phyloP scores from a whole-genome alignment of 1,140 invertebrate species.

The Gonatopus flavifemur region DNA sequence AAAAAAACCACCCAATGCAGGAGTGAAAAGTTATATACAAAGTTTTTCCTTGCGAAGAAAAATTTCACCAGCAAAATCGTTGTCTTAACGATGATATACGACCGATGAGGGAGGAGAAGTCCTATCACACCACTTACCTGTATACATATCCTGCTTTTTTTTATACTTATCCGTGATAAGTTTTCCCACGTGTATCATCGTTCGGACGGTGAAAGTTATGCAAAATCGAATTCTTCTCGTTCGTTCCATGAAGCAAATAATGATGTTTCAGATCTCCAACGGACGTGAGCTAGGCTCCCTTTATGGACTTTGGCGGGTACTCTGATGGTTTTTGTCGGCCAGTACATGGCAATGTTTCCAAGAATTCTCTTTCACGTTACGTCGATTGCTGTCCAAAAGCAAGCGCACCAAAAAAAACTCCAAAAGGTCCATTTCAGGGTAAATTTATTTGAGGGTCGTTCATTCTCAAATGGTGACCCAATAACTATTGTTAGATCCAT shows the following conservation, averaged over 20 bases:
- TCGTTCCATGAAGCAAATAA: too few relatives aligned
- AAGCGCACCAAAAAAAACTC: too few relatives aligned
- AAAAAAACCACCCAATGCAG: too few relatives aligned
- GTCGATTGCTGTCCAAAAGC: too few relatives aligned
- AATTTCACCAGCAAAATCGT: too few relatives aligned
- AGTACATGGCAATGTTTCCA: conserved; percentile 17
- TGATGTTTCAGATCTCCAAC: conserved; percentile 13
- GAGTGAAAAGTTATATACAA: conserved; percentile 2
- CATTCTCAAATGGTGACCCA: too few relatives aligned
- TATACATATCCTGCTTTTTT: not conserved
- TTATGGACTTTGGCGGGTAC: conserved; percentile 7
- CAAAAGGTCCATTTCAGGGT: too few relatives aligned
- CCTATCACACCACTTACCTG: not conserved
- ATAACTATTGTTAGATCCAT: too few relatives aligned
- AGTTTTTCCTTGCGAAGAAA: conserved; percentile 5
- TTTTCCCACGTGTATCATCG: not conserved
- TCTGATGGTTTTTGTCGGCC: conserved; percentile 2
- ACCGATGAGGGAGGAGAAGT: not conserved
- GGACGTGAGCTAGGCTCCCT: conserved; percentile 20
- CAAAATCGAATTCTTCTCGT: too few relatives aligned
- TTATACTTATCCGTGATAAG: not conserved
- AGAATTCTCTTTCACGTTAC: too few relatives aligned
- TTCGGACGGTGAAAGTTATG: not conserved
- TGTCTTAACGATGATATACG: not conserved
- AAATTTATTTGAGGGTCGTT: too few relatives aligned